These are phyloP conservation scores for Malurus melanocephalus DNA, from an alignment of 2,113 vertebrate genomes.

Conservation along the genomic window DNA sequence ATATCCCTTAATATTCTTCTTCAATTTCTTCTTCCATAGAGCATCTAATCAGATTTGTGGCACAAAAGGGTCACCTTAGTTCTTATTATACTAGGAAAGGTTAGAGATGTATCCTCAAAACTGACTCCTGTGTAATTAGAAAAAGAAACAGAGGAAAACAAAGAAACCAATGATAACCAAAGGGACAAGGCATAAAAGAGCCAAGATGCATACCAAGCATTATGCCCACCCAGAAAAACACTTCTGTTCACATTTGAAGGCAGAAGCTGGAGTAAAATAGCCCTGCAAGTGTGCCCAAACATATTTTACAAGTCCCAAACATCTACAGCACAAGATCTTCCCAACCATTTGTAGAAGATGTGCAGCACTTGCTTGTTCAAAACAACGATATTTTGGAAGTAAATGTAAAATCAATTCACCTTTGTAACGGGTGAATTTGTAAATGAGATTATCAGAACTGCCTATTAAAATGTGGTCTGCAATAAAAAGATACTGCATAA, in stretches of 20 bases:
- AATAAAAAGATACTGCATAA: conserved; percentile 3
- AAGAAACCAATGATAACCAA: not conserved
- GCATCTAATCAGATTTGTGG: not conserved
- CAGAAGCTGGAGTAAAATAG: not conserved
- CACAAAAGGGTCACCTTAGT: conserved; percentile 2
- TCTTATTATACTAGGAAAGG: conserved; percentile 5
- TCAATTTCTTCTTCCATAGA: conserved; percentile 32
- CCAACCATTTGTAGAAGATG: not conserved
- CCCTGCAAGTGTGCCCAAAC: not conserved
- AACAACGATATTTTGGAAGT: conserved; percentile 1
- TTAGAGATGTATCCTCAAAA: conserved; percentile 16
- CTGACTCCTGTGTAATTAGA: not conserved
- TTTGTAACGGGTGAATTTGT: conserved; percentile 1
- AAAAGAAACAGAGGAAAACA: not conserved
- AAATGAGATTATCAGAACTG: conserved; percentile 35
- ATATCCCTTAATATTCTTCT: conserved; percentile 40
- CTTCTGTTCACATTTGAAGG: not conserved
- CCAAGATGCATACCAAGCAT: not conserved
- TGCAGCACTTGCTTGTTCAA: not conserved
- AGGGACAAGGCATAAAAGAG: not conserved
- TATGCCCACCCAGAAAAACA: not conserved
- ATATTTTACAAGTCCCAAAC: not conserved
- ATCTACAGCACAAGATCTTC: not conserved
- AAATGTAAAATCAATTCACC: conserved; percentile 26
- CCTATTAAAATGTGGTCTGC: conserved; percentile 4